phyloP scores from a whole-genome alignment of 2,113 vertebrate genomes.

The Rhagologus leucostigma region DNA sequence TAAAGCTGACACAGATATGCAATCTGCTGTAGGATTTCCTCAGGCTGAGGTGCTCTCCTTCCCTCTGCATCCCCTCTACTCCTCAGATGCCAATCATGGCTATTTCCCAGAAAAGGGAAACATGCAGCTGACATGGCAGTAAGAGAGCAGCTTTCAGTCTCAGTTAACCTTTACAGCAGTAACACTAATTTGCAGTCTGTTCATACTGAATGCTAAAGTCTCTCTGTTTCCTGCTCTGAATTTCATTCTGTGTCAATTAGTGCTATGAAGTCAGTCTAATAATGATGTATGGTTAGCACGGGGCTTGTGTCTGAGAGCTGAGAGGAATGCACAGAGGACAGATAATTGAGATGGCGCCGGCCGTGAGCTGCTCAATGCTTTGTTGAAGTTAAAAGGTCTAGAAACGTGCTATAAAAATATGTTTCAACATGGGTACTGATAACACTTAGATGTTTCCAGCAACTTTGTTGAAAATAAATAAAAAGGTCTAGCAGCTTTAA shows the following conservation, averaged over 20 bases:
- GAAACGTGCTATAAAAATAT: background rate
- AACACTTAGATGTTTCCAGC: background rate
- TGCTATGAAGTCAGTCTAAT: slow-evolving; percentile 39
- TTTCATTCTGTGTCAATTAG: slow-evolving; percentile 69
- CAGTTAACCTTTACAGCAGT: slow-evolving; percentile 53
- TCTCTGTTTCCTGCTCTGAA: slow-evolving; percentile 12
- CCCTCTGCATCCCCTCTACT: background rate
- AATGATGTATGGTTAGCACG: slow-evolving; percentile 34
- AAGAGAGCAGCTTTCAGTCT: slow-evolving; percentile 33
- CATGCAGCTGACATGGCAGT: background rate
- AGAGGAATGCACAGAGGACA: background rate
- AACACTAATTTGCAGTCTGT: slow-evolving; percentile 31
- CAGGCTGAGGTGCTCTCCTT: background rate
- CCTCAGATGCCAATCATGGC: background rate
- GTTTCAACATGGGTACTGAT: background rate
- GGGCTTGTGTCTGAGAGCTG: background rate
- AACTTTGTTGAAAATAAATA: background rate
- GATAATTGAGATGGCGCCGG: background rate
- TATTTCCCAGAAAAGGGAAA: background rate
- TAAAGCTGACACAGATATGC: background rate
- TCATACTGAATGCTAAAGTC: background rate
- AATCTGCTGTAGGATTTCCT: background rate
- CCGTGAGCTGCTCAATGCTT: background rate
- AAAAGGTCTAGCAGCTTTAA: background rate
- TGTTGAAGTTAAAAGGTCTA: background rate